Percentiles rank a stretch among this genome's conserved stretches.
phyloP scores from a whole-genome alignment of 2,888 invertebrate species.

The Hemithea aestivaria region DNA sequence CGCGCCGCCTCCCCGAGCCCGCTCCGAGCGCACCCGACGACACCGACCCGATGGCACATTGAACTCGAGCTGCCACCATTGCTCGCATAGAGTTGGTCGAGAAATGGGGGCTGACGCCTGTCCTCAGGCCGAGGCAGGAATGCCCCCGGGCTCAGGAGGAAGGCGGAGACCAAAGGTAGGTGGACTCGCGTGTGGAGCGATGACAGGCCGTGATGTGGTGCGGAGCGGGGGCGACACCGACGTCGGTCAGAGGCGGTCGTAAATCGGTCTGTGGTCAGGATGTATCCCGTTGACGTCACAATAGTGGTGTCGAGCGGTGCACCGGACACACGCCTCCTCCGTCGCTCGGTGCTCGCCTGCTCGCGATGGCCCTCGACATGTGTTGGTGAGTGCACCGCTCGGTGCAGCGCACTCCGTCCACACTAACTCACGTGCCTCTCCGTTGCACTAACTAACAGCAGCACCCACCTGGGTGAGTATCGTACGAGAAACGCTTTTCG shows the following conservation, averaged over 20 bases:
- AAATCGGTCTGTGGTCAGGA: conserved; percentile 50
- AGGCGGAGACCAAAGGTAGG: conserved; percentile 85
- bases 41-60: conserved; percentile 73
- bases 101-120: conserved; percentile 99
- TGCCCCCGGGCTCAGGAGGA: conserved; percentile 89
- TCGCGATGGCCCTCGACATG: conserved; percentile 55
- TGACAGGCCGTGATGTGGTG: conserved; percentile 23
- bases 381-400: conserved; percentile 67
- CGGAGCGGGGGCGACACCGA: conserved; percentile 35
- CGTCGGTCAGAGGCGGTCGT: conserved; percentile 31
- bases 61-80: conserved; percentile 90
- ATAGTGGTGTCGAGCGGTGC: conserved; percentile 31
- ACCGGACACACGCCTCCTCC: conserved; percentile 31
- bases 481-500: conserved; percentile 29
- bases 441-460: conserved; percentile 43
- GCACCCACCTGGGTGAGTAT: conserved; percentile 40
- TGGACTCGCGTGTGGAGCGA: conserved; percentile 28
- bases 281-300: conserved; percentile 47
- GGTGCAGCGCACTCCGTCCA: conserved; percentile 26
- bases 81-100: conserved; percentile 98
- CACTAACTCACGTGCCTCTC: conserved; percentile 39
- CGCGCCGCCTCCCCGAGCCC: conserved; percentile 42
- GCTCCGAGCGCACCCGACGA: conserved; percentile 16
- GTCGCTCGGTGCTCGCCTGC: conserved; percentile 34
- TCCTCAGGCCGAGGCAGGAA: conserved; percentile 97